These are phyloP conservation scores for Stenolophus ochropezus DNA, from an alignment of 2,888 invertebrate species.

Conservation along the genomic window DNA sequence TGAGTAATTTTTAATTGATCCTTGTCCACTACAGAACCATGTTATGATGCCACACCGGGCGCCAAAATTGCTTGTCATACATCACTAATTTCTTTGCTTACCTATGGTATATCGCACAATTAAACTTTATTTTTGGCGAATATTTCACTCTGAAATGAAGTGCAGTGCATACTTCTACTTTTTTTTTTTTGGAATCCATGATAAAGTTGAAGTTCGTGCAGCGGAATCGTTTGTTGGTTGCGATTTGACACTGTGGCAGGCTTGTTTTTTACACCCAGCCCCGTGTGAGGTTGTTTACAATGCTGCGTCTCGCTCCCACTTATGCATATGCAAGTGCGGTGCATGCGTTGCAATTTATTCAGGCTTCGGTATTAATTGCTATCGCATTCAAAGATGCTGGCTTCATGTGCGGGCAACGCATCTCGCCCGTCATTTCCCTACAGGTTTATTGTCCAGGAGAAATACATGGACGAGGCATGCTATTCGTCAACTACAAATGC, in stretches of 20 bases:
- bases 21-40: too few species aligned
- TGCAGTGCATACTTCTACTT: not conserved
- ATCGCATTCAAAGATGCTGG: constrained; percentile 54
- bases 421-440: constrained; percentile 9
- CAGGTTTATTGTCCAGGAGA: not conserved
- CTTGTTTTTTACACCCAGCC: constrained; percentile 58
- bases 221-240: not conserved
- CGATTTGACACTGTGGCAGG: constrained; percentile 41
- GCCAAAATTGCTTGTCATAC: too few species aligned
- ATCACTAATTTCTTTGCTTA: too few species aligned
- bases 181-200: not conserved
- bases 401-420: constrained; percentile 48
- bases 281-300: constrained; percentile 55
- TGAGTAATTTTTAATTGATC: too few species aligned
- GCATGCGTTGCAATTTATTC: constrained; percentile 43
- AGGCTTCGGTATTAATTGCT: constrained; percentile 50
- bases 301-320: constrained; percentile 37
- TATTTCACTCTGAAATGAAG: too few species aligned
- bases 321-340: constrained; percentile 33
- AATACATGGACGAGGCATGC: not conserved
- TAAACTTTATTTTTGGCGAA: too few species aligned
- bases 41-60: too few species aligned
- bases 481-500: too few species aligned
- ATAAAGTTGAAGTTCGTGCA: constrained; percentile 6
- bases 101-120: too few species aligned